phyloP scores from a whole-genome alignment of 2,113 vertebrate species.

The Rhabdornis inornatus region DNA sequence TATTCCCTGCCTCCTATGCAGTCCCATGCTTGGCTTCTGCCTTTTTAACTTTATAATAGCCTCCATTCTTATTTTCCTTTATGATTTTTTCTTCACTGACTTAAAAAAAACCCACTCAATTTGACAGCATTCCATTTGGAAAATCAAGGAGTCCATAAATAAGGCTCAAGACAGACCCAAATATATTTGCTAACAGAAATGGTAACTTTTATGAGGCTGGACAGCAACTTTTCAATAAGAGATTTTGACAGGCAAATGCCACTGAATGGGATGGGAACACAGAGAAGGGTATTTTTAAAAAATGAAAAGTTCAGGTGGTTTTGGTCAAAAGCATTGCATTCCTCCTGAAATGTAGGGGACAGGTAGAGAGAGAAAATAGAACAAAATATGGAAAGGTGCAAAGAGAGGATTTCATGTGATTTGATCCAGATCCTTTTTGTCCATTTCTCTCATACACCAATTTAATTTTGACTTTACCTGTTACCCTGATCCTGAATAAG shows the following conservation, averaged over 20 bases:
- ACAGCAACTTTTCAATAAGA: not conserved
- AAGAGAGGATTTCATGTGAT: not conserved
- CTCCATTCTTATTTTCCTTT: not conserved
- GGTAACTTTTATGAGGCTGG: not conserved
- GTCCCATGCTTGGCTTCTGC: not conserved
- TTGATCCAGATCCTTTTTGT: not conserved
- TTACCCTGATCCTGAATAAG: not conserved
- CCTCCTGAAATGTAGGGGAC: not conserved
- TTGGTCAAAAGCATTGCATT: not conserved
- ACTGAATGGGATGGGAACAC: not conserved
- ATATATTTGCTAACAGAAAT: not conserved
- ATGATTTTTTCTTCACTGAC: not conserved
- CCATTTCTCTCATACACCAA: not conserved
- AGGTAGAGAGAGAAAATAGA: not conserved
- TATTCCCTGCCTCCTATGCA: not conserved
- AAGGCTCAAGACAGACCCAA: not conserved
- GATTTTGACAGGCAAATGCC: not conserved
- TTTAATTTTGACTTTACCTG: not conserved
- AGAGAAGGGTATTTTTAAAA: not conserved
- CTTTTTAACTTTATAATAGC: not conserved
- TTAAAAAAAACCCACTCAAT: not conserved
- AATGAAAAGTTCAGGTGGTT: not conserved
- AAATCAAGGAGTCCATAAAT: conserved; percentile 5
- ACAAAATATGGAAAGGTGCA: not conserved
- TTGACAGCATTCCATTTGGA: not conserved